These are phyloP conservation scores for Zenarchopterus dispar DNA, from an alignment of 2,797 vertebrate genomes.

Conservation along the genomic window DNA sequence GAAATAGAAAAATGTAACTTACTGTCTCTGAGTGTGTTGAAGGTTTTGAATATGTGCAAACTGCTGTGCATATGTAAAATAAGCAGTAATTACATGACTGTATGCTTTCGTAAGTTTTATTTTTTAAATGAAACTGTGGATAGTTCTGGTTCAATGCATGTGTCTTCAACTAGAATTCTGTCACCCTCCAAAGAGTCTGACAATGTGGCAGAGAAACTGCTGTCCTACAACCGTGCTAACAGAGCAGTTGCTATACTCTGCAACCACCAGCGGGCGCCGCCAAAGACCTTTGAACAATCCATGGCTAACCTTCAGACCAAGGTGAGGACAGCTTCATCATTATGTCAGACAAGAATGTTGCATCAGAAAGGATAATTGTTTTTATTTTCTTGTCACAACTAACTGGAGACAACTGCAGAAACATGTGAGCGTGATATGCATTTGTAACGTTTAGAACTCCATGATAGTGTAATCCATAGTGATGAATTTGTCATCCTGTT, in stretches of 20 bases:
- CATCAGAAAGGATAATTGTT: background rate
- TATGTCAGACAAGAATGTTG: background rate
- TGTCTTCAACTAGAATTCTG: conserved; percentile 6
- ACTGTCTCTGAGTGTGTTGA: conserved; percentile 7
- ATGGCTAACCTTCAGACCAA: conserved; percentile 83
- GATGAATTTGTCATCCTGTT: background rate
- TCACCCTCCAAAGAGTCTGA: conserved; percentile 57
- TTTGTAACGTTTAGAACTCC: background rate
- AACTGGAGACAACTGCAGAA: background rate
- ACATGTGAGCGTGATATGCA: background rate
- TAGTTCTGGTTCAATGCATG: background rate
- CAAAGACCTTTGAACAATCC: conserved; percentile 86
- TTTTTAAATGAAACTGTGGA: background rate
- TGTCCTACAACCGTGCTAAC: conserved; percentile 86
- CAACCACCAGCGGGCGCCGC: conserved; percentile 86
- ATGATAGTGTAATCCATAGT: too few species aligned
- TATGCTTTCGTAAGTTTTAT: background rate
- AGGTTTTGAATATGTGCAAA: conserved; percentile 2
- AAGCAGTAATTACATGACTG: too few species aligned
- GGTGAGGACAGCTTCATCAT: conserved; percentile 39
- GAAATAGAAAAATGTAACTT: conserved; percentile 13
- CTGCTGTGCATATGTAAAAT: too few species aligned
- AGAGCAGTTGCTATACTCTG: conserved; percentile 85
- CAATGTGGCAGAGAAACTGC: conserved; percentile 78
- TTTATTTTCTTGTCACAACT: background rate